phyloP scores from a whole-genome alignment of 2,113 vertebrate species.

The Anoplopoma fimbria region DNA sequence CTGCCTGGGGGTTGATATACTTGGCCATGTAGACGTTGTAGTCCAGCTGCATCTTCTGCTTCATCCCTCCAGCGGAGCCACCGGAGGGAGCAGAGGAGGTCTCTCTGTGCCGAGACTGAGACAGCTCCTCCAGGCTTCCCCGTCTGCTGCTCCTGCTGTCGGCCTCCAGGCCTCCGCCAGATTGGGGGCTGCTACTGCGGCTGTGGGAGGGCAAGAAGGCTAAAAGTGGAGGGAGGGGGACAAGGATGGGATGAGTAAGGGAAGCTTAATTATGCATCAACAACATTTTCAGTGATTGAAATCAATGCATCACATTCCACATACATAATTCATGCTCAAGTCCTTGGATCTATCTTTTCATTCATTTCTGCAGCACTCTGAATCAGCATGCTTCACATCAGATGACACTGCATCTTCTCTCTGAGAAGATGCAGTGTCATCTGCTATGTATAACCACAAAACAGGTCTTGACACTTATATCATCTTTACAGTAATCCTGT shows the following conservation, averaged over 20 bases:
- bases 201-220: constrained; percentile 86
- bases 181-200: constrained; percentile 84
- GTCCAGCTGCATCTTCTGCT: constrained; percentile 93
- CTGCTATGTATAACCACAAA: constrained; percentile 24
- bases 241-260: not conserved
- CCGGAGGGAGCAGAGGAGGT: constrained; percentile 44
- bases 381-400: constrained; percentile 37
- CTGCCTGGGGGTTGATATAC: constrained; percentile 86
- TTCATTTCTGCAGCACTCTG: constrained; percentile 30
- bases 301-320: constrained; percentile 33
- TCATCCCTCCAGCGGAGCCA: constrained; percentile 68
- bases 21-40: constrained; percentile 96
- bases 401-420: constrained; percentile 20
- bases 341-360: constrained; percentile 25
- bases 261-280: constrained; percentile 8
- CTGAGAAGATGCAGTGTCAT: too few species aligned
- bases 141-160: constrained; percentile 94
- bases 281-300: constrained; percentile 26
- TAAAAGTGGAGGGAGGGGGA: constrained; percentile 56
- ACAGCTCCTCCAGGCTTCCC: constrained; percentile 90
- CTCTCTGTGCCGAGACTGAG: constrained; percentile 89
- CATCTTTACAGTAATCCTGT: constrained; percentile 46
- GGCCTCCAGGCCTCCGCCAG: constrained; percentile 81
- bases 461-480: constrained; percentile 38
- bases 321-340: constrained; percentile 34